Evolutionary conservation across 2,113 vertebrate species (phyloP).

Genomic region (Calonectris borealis): DNA sequence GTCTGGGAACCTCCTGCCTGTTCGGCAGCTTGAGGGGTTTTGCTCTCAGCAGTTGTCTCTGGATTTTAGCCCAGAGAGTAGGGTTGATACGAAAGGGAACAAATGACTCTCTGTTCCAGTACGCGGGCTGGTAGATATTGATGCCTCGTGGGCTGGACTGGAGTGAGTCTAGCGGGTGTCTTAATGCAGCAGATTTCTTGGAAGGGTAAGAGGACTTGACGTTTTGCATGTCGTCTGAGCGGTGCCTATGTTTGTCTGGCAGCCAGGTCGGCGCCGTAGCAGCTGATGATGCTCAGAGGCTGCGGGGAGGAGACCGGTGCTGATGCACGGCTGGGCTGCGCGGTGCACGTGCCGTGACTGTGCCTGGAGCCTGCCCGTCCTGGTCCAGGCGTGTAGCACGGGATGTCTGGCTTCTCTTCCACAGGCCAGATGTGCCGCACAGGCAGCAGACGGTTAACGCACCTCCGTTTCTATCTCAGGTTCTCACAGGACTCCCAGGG

Average conservation of each 20-base stretch:
- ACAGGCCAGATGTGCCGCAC: fast-evolving
- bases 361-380: neutral
- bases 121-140: fast-evolving
- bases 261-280: neutral
- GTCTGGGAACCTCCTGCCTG: neutral
- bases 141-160: neutral
- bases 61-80: neutral
- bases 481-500: fast-evolving
- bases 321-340: neutral
- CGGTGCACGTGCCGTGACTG: fast-evolving
- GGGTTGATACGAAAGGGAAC: neutral
- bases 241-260: neutral
- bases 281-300: neutral
- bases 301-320: neutral
- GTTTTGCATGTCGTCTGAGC: fast-evolving
- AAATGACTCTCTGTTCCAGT: neutral
- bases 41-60: neutral
- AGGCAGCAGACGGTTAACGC: neutral
- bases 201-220: neutral
- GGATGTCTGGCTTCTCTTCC: neutral
- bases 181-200: neutral
- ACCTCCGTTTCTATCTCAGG: fast-evolving
- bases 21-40: neutral
- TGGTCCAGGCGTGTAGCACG: fast-evolving
- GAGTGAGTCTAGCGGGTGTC: neutral